Percentiles rank a stretch among this genome's conserved stretches.
These are phyloP conservation scores for Solenodon paradoxus DNA, from an alignment of 2,113 vertebrate species.

Conservation along the genomic window DNA sequence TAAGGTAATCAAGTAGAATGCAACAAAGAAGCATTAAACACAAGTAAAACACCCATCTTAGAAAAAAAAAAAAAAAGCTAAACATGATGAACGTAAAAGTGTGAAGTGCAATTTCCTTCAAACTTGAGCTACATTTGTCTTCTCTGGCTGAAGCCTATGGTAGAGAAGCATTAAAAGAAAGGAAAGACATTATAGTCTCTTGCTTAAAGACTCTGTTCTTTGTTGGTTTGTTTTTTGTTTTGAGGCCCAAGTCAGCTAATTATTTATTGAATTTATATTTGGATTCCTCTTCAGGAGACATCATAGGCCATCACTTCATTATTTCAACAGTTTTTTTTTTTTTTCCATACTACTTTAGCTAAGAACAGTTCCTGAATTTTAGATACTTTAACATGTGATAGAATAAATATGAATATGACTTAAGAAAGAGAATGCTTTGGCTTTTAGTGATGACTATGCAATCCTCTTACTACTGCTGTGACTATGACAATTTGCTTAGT, in stretches of 20 bases:
- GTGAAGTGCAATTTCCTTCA: neutral
- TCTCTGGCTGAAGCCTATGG: neutral
- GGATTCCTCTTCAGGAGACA: neutral
- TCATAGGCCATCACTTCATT: neutral
- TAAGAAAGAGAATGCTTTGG: neutral
- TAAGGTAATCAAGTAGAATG: neutral
- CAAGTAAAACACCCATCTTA: neutral
- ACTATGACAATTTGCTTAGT: neutral
- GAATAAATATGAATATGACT: neutral
- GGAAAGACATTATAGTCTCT: neutral
- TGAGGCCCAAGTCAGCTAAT: neutral
- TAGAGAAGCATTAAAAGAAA: neutral
- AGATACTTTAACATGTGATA: neutral
- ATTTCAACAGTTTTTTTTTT: neutral
- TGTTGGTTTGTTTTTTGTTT: conserved; percentile 17
- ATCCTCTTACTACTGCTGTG: neutral
- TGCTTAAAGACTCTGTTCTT: neutral
- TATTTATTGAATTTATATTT: conserved; percentile 1
- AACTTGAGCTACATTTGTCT: neutral
- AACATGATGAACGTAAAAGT: neutral
- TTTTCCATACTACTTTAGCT: neutral
- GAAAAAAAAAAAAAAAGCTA: neutral
- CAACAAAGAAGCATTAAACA: neutral
- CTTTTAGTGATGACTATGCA: neutral
- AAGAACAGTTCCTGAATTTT: neutral